These are phyloP conservation scores for Scomber japonicus DNA, from an alignment of 2,113 vertebrate genomes.

Conservation along the genomic window DNA sequence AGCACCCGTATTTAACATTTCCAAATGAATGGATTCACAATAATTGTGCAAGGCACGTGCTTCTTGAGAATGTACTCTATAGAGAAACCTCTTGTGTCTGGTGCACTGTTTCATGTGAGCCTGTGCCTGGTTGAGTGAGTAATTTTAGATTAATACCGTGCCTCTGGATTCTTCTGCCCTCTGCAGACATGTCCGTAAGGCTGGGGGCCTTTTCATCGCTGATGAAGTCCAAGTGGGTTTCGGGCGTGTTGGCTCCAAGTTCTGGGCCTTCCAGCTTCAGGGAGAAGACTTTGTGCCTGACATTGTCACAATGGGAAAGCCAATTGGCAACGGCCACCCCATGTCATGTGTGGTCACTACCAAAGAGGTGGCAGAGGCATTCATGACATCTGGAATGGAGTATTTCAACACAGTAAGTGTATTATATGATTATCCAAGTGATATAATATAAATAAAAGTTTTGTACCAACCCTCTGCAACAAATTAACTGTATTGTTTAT, in stretches of 20 bases:
- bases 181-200: conserved; percentile 88
- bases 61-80: background rate
- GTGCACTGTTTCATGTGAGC: background rate
- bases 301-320: conserved; percentile 98
- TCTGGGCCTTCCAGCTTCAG: conserved; percentile 97
- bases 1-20: no score
- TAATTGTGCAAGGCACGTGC: no score
- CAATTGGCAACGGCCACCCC: conserved; percentile 97
- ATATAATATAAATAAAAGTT: background rate
- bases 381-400: conserved; percentile 91
- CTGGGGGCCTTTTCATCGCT: conserved; percentile 92
- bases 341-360: conserved; percentile 98
- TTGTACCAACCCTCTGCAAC: background rate
- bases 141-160: background rate
- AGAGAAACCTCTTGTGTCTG: background rate
- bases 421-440: background rate
- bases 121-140: background rate
- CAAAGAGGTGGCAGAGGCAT: conserved; percentile 91
- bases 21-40: no score
- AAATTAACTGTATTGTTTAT: background rate
- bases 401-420: conserved; percentile 96
- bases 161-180: background rate
- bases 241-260: conserved; percentile 92
- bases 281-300: conserved; percentile 94
- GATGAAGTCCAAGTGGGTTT: conserved; percentile 99